These are phyloP conservation scores for Rotaria socialis DNA, from an alignment of 2,888 invertebrate genomes.

Conservation along the genomic window DNA sequence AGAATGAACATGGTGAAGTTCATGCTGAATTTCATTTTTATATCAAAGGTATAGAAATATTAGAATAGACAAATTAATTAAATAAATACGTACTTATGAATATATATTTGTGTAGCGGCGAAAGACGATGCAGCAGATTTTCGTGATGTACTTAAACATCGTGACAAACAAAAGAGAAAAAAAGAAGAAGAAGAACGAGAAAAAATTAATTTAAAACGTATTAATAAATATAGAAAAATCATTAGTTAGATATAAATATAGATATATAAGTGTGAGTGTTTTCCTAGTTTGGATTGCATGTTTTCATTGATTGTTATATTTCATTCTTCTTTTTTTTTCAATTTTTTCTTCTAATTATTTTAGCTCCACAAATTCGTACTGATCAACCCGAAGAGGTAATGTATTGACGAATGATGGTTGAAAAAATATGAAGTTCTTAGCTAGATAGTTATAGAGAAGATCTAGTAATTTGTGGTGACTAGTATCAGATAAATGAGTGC, in stretches of 20 bases:
- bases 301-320: not conserved
- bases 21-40: constrained; percentile 38
- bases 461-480: not conserved
- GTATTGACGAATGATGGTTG: not conserved
- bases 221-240: not conserved
- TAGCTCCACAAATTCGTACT: constrained; percentile 30
- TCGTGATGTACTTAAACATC: constrained; percentile 90
- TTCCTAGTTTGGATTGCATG: not conserved
- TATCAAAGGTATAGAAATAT: constrained; percentile 41
- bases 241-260: not conserved
- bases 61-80: not conserved
- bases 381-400: constrained; percentile 33
- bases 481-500: not conserved
- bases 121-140: constrained; percentile 98
- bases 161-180: constrained; percentile 51
- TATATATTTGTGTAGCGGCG: constrained; percentile 47
- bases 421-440: not conserved
- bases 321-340: not conserved
- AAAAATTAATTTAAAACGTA: constrained; percentile 39
- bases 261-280: not conserved
- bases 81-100: not conserved
- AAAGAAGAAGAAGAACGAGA: constrained; percentile 38
- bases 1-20: constrained; percentile 40
- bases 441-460: not conserved
- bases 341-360: not conserved